phyloP scores from a whole-genome alignment of 2,797 vertebrate genomes.

The Thaleichthys pacificus region DNA sequence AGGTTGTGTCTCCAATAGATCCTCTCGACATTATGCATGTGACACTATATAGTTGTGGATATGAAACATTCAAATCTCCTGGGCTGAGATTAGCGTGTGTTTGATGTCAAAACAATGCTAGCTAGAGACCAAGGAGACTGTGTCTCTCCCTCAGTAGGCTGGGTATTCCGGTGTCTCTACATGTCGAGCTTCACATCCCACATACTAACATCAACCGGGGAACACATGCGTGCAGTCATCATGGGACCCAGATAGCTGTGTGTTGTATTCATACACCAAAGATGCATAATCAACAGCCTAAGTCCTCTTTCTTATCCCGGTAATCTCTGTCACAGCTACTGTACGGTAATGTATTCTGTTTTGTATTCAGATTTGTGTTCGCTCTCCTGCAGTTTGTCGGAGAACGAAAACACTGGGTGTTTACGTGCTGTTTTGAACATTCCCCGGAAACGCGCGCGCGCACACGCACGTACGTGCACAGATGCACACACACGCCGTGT shows the following conservation, averaged over 20 bases:
- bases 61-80: too few species aligned
- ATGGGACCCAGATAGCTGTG: conserved; percentile 64
- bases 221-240: conserved; percentile 67
- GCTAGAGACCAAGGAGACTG: conserved; percentile 45
- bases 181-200: conserved; percentile 57
- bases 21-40: too few species aligned
- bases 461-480: neutral
- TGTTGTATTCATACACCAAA: conserved; percentile 62
- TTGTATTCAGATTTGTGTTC: conserved; percentile 8
- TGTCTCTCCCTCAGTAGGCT: conserved; percentile 45
- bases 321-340: conserved; percentile 64
- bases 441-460: conserved; percentile 24
- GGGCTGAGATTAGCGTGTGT: conserved; percentile 62
- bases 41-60: too few species aligned
- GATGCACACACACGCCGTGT: conserved; percentile 27
- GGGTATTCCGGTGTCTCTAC: conserved; percentile 35
- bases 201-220: conserved; percentile 62
- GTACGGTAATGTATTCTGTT: conserved; percentile 27
- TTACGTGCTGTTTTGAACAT: neutral
- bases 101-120: conserved; percentile 68
- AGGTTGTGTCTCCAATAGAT: too few species aligned
- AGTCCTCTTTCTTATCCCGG: conserved; percentile 60
- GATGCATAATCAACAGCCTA: conserved; percentile 67
- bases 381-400: conserved; percentile 3
- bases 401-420: neutral